Evolutionary conservation across 1,140 invertebrate genomes (phyloP).

Genomic region (Anastrepha obliqua): DNA sequence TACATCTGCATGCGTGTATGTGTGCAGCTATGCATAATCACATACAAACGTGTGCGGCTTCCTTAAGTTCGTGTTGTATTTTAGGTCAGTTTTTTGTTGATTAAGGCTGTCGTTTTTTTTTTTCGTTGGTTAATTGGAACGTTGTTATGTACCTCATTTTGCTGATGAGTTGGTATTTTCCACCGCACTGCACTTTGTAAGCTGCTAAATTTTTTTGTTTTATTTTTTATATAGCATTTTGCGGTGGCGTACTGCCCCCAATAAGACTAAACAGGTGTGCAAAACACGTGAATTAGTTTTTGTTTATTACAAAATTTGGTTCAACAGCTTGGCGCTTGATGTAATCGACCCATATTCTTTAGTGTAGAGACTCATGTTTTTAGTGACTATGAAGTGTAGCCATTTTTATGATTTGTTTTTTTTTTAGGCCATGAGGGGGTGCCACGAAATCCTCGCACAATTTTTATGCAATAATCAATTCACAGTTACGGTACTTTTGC

Average conservation of each 20-base stretch:
- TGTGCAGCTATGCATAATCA: not conserved
- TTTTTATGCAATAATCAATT: too few species aligned
- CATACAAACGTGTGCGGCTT: not conserved
- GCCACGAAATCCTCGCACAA: too few species aligned
- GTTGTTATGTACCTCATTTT: not conserved
- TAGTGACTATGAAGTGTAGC: too few species aligned
- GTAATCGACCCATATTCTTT: slow-evolving; percentile 7
- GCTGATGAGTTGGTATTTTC: not conserved
- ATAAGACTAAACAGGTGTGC: not conserved
- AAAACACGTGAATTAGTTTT: not conserved
- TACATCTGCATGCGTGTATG: too few species aligned
- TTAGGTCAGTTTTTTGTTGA: slow-evolving; percentile 12
- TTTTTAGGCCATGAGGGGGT: not conserved
- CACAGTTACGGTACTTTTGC: too few species aligned
- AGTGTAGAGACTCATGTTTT: not conserved
- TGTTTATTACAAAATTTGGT: not conserved
- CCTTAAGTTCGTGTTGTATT: not conserved
- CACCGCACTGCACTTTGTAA: not conserved
- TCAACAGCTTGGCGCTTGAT: not conserved
- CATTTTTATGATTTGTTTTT: too few species aligned
- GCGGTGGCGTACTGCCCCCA: not conserved
- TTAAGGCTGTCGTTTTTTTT: not conserved
- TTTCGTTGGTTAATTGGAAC: not conserved
- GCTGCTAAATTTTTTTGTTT: not conserved
- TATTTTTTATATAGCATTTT: not conserved